Evolutionary conservation across 2,888 invertebrate genomes (phyloP).

Genomic region (Oligia latruncula): DNA sequence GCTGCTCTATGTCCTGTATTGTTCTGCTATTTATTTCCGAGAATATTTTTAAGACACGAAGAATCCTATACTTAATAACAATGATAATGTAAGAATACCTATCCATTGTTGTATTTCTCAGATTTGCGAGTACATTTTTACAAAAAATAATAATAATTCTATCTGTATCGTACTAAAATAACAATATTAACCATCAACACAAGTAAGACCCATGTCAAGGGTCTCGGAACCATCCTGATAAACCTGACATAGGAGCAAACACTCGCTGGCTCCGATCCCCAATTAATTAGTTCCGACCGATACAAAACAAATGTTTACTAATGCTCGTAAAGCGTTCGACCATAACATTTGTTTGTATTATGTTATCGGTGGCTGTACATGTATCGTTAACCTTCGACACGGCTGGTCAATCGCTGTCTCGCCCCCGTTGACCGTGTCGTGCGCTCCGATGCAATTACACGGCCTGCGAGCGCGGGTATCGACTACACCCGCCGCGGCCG

Average conservation of each 20-base stretch:
- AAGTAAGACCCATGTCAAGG: conserved; percentile 38
- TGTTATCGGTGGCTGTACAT: conserved; percentile 64
- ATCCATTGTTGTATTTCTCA: not conserved
- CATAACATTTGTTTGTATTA: conserved; percentile 76
- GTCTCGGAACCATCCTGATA: conserved; percentile 58
- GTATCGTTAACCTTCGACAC: conserved; percentile 83
- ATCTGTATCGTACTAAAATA: conserved; percentile 11
- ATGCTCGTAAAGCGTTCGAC: conserved; percentile 73
- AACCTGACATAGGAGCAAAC: conserved; percentile 63
- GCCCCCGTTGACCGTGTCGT: conserved; percentile 64
- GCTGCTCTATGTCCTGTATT: not conserved
- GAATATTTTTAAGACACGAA: conserved; percentile 14
- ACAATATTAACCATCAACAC: conserved; percentile 31
- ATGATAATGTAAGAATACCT: no score
- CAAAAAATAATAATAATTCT: not conserved
- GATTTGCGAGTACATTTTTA: not conserved
- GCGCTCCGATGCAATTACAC: conserved; percentile 80
- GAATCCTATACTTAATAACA: not conserved
- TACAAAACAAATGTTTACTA: conserved; percentile 78
- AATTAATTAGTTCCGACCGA: conserved; percentile 77
- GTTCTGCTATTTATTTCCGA: not conserved
- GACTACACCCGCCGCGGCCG: conserved; percentile 62
- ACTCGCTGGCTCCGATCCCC: conserved; percentile 63
- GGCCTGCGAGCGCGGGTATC: conserved; percentile 75
- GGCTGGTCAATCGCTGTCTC: conserved; percentile 78